A percentile compares a stretch with the other conserved stretches of the same genome.
phyloP scores from a whole-genome alignment of 2,113 vertebrate genomes.

The Ariopsis seemanni region DNA sequence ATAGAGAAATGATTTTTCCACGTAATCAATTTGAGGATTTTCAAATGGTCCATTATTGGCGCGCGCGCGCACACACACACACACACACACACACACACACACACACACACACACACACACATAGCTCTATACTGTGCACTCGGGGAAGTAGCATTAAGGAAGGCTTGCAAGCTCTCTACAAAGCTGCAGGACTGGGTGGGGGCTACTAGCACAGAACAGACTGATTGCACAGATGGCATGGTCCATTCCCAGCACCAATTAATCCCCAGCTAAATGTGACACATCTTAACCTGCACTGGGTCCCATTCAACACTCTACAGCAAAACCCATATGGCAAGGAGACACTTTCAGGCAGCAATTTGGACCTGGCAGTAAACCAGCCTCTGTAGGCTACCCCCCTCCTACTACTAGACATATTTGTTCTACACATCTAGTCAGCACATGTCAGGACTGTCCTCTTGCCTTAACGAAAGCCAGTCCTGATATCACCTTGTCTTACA shows the following conservation, averaged over 20 bases:
- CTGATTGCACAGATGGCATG: constrained; percentile 63
- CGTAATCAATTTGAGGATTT: constrained; percentile 56
- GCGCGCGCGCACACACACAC: not conserved
- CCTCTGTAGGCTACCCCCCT: constrained; percentile 71
- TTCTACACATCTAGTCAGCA: constrained; percentile 75
- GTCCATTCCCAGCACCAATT: constrained; percentile 86
- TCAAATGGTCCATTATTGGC: constrained; percentile 42
- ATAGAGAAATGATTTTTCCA: constrained; percentile 46
- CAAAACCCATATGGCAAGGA: constrained; percentile 86
- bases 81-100: constrained; percentile 7
- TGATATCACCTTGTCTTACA: constrained; percentile 54
- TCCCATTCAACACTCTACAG: constrained; percentile 81
- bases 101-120: not conserved
- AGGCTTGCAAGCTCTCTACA: constrained; percentile 21
- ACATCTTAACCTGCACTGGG: constrained; percentile 87
- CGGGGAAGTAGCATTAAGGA: constrained; percentile 26
- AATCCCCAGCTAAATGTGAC: constrained; percentile 89
- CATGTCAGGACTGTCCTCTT: constrained; percentile 50
- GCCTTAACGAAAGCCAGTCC: constrained; percentile 54
- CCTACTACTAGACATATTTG: constrained; percentile 89
- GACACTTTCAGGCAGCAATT: constrained; percentile 82
- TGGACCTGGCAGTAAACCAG: constrained; percentile 79
- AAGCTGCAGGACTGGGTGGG: constrained; percentile 37
- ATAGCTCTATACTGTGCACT: constrained; percentile 44
- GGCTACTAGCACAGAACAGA: constrained; percentile 53